Evolutionary conservation across 2,888 invertebrate genomes (phyloP), one percentile per base, ranked within the genome.

Genomic region (Cylindroiulus punctatus): DNA sequence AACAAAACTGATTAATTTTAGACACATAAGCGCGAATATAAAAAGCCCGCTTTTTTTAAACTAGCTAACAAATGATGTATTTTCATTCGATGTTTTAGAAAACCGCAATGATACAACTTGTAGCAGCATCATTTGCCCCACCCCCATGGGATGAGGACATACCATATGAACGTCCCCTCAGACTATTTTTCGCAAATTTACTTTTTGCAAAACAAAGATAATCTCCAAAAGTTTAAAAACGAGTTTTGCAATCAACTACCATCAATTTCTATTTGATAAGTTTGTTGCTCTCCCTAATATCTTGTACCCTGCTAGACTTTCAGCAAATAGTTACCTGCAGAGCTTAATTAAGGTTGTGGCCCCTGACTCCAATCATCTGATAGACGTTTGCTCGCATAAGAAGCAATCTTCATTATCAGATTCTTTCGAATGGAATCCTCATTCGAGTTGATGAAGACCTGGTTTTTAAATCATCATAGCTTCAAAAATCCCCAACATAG

Each of bases 401-500:
- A 65, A 65, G 65, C 65, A 65, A 84, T 86, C 22, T 86, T 40
- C 30, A 40, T 84, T 26, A 82, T 65, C 65, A 85, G 86, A 17
- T 42, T 86, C 0, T 85, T 85, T 42, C 32, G 85, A 81, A 87
- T 87, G 76, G 88, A 40, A 83, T 42, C 83, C 65, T n/a, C 57
- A 30, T 83, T 83, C 12, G 12, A 83, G 83, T 83, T 36, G 22
- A 44, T 83, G 87, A 86, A 65, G 76, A 52, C 76, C 26, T 83
- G 26, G 10, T 42, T 84, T 14, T 44, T 86, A 30, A 52, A 84
- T 42, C 7, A 86, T 65, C 52, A 87, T 87, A 85, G 57, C 88
- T 47, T 85, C 88, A 19, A 88, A 88, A 88, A 88, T 86, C 84
- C 87, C 84, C 81, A 84, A 87, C 0, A 40, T 87, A 81, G 84